Percentiles rank a stretch among this genome's conserved stretches.
phyloP scores from a whole-genome alignment of 2,888 invertebrate genomes.

The Encarsia formosa region DNA sequence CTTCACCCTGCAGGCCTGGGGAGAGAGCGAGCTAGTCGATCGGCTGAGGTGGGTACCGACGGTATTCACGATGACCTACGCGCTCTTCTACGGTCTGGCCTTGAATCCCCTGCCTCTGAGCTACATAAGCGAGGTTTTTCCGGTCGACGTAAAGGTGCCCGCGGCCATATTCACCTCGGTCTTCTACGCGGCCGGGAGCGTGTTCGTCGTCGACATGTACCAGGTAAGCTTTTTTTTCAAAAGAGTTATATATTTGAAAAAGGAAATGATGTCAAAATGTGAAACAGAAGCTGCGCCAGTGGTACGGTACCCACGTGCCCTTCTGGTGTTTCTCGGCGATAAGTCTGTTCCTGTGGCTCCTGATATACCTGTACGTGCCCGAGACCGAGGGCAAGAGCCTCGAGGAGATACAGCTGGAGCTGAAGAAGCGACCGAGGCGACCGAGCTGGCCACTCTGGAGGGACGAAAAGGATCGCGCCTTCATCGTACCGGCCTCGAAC shows the following conservation, averaged over 20 bases:
- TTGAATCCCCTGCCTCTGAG: conserved; percentile 46
- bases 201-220: conserved; percentile 42
- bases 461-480: no score
- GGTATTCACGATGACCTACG: conserved; percentile 42
- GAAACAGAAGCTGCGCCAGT: conserved; percentile 40
- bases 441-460: no score
- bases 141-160: conserved; percentile 45
- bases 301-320: conserved; percentile 41
- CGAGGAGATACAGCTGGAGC: conserved; percentile 44
- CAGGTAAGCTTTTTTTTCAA: conserved; percentile 45
- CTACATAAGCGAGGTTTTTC: conserved; percentile 47
- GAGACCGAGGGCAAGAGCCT: conserved; percentile 49
- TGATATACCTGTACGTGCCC: conserved; percentile 45
- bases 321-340: conserved; percentile 41
- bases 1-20: conserved; percentile 37
- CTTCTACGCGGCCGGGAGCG: conserved; percentile 43
- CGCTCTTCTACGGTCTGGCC: conserved; percentile 43
- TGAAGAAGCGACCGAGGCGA: conserved; percentile 30
- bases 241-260: no score
- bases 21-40: conserved; percentile 38
- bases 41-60: conserved; percentile 42
- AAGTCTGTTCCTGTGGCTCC: conserved; percentile 41
- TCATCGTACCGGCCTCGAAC: no score
- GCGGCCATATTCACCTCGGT: conserved; percentile 43
- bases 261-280: no score